Evolutionary conservation across 1,140 invertebrate genomes (phyloP), one percentile per base, ranked within the genome.

Genomic region (Akabosia matsudoensis): DNA sequence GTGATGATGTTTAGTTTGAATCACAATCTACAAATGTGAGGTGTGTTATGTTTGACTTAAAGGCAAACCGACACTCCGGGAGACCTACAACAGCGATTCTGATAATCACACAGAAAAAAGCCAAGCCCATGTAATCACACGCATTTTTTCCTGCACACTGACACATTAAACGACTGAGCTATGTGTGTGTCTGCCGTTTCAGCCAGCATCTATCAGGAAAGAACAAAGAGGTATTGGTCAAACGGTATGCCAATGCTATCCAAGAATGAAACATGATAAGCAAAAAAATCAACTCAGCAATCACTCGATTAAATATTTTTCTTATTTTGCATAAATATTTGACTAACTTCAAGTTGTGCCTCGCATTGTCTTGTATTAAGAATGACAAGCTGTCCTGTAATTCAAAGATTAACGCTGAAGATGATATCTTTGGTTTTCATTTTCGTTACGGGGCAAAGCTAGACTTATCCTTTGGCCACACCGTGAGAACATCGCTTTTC

Each of bases 1-100:
- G 54, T 61, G 54, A 61, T 61, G 37, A 45, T 45, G 37, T 61
- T 61, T 61, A n/a, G 54, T 61, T 61, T 61, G n/a, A 14, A 22
- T 28, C 3, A 30, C 54, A n/a, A n/a, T n/a, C n/a, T n/a, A n/a
- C n/a, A n/a, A n/a, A n/a, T n/a, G n/a, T 56, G 3, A 67, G 61
- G 61, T 67, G 61, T 67, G 61, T 67, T 30, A 7, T 61, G 14
- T 67, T 67, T 67, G 61, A 67, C 61, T 67, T 28, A 30, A n/a
- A 67, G 61, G 61, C 61, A 67, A 67, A 67, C 61, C 61, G 61
- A 67, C 61, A 30, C 61, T 67, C 61, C 61, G 30, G 61, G 61
- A 67, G 61, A 67, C 61, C 61, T 31, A 28, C 61, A 67, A 28
- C 61, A 31, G 28, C 28, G 61, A 16, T 45, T 7, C 7, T 45